Evolutionary conservation across 2,888 invertebrate genomes (phyloP).

Genomic region (Dolomedes plantarius): DNA sequence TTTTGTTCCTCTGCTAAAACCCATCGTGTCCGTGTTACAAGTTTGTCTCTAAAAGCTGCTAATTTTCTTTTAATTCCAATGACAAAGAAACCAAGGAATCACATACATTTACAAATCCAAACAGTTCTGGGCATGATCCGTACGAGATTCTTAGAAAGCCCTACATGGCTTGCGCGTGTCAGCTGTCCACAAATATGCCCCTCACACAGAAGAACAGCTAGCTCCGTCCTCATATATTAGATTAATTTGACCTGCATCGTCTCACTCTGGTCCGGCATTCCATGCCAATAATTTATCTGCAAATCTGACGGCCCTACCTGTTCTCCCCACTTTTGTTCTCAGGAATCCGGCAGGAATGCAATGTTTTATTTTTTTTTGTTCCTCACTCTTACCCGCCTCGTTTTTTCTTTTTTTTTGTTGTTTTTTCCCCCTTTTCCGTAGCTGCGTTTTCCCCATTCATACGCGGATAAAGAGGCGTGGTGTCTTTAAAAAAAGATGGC

Average conservation of each 20-base stretch:
- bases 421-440: conserved; percentile 12
- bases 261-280: not conserved
- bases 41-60: too few species aligned
- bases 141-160: too few species aligned
- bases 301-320: conserved; percentile 18
- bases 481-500: conserved; percentile 8
- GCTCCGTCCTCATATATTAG: not conserved
- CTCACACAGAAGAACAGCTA: not conserved
- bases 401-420: too few species aligned
- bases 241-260: conserved; percentile 14
- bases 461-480: conserved; percentile 3
- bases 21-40: too few species aligned
- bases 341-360: conserved; percentile 3
- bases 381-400: not conserved
- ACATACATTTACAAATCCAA: too few species aligned
- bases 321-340: conserved; percentile 14
- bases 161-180: too few species aligned
- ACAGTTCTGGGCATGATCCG: too few species aligned
- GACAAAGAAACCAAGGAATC: too few species aligned
- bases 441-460: conserved; percentile 2
- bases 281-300: conserved; percentile 18
- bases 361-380: too few species aligned
- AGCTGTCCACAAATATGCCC: not conserved
- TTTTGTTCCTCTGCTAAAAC: too few species aligned
- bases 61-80: too few species aligned